phyloP scores from a whole-genome alignment of 1,140 invertebrate genomes.

The Neuroterus valhalla region DNA sequence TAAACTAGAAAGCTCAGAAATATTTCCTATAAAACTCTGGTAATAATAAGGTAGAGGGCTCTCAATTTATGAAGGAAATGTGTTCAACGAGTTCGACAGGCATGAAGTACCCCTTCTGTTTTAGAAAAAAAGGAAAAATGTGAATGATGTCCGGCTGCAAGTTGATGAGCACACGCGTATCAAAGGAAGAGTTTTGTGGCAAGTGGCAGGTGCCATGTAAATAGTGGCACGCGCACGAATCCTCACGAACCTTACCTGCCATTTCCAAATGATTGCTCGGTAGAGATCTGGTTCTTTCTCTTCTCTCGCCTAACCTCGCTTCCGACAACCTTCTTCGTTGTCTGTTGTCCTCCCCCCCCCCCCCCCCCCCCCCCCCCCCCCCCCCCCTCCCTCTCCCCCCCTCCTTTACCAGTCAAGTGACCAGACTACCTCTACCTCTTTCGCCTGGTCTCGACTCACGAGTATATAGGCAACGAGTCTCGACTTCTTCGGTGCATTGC shows the following conservation, averaged over 20 bases:
- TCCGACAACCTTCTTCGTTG: conserved; percentile 21
- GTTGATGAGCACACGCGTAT: conserved; percentile 30
- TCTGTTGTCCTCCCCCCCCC: conserved; percentile 17
- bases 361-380: background rate
- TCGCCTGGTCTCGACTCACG: conserved; percentile 26
- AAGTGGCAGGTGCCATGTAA: conserved; percentile 52
- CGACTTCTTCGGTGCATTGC: conserved; percentile 51
- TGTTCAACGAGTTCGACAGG: background rate
- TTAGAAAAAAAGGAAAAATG: conserved; percentile 7
- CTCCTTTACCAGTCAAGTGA: background rate
- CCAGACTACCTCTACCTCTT: conserved; percentile 8
- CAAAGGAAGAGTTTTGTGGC: conserved; percentile 51
- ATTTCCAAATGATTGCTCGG: conserved; percentile 19
- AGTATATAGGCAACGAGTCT: background rate
- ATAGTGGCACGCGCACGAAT: conserved; percentile 60
- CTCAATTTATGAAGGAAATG: background rate
- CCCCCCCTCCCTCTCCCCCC: background rate
- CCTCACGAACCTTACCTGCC: conserved; percentile 41
- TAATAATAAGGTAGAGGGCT: too few species aligned
- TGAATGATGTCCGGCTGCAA: conserved; percentile 9
- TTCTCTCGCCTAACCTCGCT: conserved; percentile 29
- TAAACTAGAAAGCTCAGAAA: too few species aligned
- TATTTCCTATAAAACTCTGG: conserved; percentile 39
- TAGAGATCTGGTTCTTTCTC: conserved; percentile 41
- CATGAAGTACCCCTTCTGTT: background rate